phyloP scores from a whole-genome alignment of 2,113 vertebrate species.

The Onychorhynchus coronatus region DNA sequence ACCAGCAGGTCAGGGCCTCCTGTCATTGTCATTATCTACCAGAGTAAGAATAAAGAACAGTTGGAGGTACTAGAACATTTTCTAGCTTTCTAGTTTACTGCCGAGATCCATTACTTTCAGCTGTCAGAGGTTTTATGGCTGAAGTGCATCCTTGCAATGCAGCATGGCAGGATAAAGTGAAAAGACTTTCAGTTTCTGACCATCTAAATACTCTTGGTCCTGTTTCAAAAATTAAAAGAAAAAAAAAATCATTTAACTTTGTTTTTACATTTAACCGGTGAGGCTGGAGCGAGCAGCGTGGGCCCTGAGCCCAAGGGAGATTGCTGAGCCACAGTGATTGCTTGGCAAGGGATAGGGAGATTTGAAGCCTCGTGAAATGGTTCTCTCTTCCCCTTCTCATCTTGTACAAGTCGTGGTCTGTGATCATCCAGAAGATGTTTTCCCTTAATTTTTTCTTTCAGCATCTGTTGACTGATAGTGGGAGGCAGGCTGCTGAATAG shows the following conservation, averaged over 20 bases:
- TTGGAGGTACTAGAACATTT: not conserved
- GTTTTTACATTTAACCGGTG: not conserved
- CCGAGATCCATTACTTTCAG: not conserved
- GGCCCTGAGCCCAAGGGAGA: not conserved
- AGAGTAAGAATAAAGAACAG: not conserved
- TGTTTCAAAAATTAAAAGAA: not conserved
- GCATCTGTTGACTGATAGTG: not conserved
- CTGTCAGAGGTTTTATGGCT: not conserved
- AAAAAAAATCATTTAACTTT: not conserved
- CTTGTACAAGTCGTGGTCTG: not conserved
- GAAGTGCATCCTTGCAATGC: not conserved
- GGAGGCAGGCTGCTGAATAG: not conserved
- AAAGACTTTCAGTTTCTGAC: not conserved
- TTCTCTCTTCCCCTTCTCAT: not conserved
- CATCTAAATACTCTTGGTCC: not conserved
- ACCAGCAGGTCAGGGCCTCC: not conserved
- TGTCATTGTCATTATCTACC: not conserved
- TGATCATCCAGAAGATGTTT: not conserved
- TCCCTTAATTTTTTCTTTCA: not conserved
- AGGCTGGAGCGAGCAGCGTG: accelerated
- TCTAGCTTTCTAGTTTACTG: not conserved
- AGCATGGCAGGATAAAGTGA: not conserved
- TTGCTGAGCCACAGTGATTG: not conserved
- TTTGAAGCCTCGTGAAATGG: not conserved
- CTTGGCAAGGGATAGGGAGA: not conserved